Evolutionary conservation across 1,140 invertebrate species (phyloP).

Genomic region (Diorhabda sublineata): DNA sequence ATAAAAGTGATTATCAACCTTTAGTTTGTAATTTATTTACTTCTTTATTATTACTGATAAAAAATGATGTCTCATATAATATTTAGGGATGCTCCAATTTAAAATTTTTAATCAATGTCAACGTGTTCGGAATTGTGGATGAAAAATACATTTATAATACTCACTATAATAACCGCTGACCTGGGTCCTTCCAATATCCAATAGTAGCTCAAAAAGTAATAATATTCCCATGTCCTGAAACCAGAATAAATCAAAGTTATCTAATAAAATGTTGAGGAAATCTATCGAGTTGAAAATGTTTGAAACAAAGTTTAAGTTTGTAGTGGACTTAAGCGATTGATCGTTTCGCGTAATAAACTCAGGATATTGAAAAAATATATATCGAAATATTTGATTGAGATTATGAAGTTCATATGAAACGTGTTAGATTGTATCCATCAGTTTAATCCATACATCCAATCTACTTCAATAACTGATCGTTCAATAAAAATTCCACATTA

Average conservation of each 20-base stretch:
- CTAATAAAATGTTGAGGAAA: neutral
- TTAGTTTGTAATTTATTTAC: too few species aligned
- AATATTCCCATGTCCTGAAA: slow-evolving; percentile 78
- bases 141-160: slow-evolving; percentile 28
- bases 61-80: too few species aligned
- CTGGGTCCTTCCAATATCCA: slow-evolving; percentile 86
- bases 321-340: neutral
- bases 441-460: too few species aligned
- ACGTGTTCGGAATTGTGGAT: neutral
- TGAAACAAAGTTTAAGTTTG: neutral
- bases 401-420: too few species aligned
- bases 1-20: too few species aligned
- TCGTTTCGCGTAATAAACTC: neutral
- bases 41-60: too few species aligned
- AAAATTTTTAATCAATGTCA: neutral
- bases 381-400: too few species aligned
- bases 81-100: too few species aligned
- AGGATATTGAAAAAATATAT: too few species aligned
- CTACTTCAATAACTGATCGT: too few species aligned
- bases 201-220: slow-evolving; percentile 73
- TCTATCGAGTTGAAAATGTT: neutral
- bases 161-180: slow-evolving; percentile 71
- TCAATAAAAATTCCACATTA: too few species aligned
- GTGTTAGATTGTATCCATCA: too few species aligned
- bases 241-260: slow-evolving; percentile 11